phyloP scores from a whole-genome alignment of 2,888 invertebrate genomes.

The Theretra japonica region DNA sequence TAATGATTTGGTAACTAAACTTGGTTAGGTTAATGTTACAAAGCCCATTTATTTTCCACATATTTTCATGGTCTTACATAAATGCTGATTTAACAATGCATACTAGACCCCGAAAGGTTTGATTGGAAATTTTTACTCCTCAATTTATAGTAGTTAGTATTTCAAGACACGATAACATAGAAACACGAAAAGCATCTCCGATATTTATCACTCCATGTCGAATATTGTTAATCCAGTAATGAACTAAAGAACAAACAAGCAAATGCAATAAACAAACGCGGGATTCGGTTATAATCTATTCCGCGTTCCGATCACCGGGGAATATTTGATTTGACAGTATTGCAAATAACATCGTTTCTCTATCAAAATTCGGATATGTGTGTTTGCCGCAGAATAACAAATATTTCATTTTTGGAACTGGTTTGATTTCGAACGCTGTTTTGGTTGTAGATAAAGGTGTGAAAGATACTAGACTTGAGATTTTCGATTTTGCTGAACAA shows the following conservation, averaged over 20 bases:
- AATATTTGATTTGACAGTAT: slow-evolving; percentile 12
- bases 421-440: background rate
- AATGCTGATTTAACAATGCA: no score
- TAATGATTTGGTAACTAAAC: no score
- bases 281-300: slow-evolving; percentile 6
- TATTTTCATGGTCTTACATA: no score
- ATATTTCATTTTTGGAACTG: background rate
- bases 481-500: no score
- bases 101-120: no score
- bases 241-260: background rate
- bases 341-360: background rate
- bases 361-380: background rate
- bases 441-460: background rate
- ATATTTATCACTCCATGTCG: background rate
- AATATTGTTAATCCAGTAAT: background rate
- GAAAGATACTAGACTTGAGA: background rate
- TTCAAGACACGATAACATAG: background rate
- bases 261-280: background rate
- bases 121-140: no score
- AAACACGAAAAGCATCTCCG: background rate
- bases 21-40: no score
- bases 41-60: no score
- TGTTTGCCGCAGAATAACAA: background rate
- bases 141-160: no score
- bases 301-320: background rate